Conservation (phyloP, 2,797 vertebrate genomes). For the Tauraco hartlaubi region DNA sequence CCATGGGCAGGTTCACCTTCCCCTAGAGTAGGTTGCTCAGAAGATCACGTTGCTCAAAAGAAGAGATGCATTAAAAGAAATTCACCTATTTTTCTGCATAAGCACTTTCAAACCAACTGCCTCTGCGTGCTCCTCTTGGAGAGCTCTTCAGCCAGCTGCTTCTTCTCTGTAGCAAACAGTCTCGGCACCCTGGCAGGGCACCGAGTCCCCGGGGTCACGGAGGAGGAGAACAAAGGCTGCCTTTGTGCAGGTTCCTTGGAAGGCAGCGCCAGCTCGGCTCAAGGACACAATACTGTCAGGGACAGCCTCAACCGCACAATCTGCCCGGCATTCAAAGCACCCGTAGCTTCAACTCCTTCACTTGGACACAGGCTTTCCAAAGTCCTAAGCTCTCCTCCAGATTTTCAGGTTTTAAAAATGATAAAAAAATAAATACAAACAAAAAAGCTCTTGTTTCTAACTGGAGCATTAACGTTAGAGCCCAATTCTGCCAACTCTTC, state of each 20-base stretch:
- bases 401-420: background rate
- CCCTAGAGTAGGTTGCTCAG: no score
- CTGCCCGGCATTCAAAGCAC: background rate
- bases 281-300: background rate
- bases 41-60: no score
- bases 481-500: background rate
- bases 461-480: background rate
- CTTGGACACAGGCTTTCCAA: background rate
- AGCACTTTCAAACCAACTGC: background rate
- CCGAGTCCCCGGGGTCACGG: background rate
- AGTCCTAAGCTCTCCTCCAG: background rate
- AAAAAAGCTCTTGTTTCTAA: background rate
- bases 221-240: constrained; percentile 54
- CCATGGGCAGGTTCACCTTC: no score
- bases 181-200: background rate
- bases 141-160: background rate
- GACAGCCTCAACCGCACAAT: background rate
- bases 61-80: background rate
- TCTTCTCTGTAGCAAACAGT: background rate
- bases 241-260: constrained; percentile 48
- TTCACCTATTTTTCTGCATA: background rate
- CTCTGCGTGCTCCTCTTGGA: background rate
- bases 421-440: background rate
- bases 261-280: background rate
- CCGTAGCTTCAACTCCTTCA: background rate